Percentiles rank a stretch among this genome's conserved stretches.
phyloP scores from a whole-genome alignment of 2,797 vertebrate genomes.

The Acipenser oxyrinchus region DNA sequence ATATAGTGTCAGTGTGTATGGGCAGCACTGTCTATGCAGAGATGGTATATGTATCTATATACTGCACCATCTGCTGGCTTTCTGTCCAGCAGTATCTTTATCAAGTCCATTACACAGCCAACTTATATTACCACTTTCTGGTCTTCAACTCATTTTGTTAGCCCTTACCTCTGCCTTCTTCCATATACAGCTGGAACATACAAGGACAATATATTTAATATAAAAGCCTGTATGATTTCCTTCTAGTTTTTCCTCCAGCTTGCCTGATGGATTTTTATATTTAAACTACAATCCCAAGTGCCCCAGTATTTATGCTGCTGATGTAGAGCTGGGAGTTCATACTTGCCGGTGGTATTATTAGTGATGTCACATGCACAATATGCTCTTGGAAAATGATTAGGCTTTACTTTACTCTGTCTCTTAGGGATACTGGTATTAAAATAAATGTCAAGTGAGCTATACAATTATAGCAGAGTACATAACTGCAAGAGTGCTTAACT shows the following conservation, averaged over 20 bases:
- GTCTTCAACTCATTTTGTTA: too few relatives aligned
- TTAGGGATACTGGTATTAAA: slow-evolving; percentile 26
- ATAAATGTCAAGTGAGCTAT: slow-evolving; percentile 16
- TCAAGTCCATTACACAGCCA: too few relatives aligned
- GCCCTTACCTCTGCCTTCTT: too few relatives aligned
- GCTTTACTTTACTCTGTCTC: slow-evolving; percentile 18
- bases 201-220: too few relatives aligned
- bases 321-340: slow-evolving; percentile 13
- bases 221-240: too few relatives aligned
- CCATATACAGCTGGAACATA: too few relatives aligned
- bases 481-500: slow-evolving; percentile 27
- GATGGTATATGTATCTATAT: too few relatives aligned
- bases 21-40: too few relatives aligned
- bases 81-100: too few relatives aligned
- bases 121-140: too few relatives aligned
- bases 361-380: slow-evolving; percentile 11
- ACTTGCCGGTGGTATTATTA: not conserved
- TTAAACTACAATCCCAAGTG: slow-evolving; percentile 17
- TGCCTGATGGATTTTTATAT: slow-evolving; percentile 31
- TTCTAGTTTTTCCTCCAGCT: slow-evolving; percentile 17
- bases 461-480: slow-evolving; percentile 17
- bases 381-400: slow-evolving; percentile 14
- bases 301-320: slow-evolving; percentile 11
- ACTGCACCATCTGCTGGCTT: too few relatives aligned
- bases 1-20: too few relatives aligned